Percentiles rank a stretch among this genome's conserved stretches.
These are phyloP conservation scores for Melipona bicolor DNA, from an alignment of 2,888 invertebrate genomes.

Conservation along the genomic window DNA sequence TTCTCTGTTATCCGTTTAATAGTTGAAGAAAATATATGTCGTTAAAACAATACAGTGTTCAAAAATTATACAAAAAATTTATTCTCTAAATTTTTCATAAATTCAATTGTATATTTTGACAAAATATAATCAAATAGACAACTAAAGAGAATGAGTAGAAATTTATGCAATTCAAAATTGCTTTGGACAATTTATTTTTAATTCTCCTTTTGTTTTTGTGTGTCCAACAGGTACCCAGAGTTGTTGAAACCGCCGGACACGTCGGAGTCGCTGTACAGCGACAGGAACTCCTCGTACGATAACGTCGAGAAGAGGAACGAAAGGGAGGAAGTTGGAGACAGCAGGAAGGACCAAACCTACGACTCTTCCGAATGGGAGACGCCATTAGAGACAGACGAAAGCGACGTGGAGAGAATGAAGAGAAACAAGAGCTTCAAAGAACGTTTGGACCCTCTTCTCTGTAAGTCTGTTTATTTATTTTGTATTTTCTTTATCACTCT, in stretches of 20 bases:
- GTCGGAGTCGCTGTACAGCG: constrained; percentile 80
- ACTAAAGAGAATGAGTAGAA: neutral
- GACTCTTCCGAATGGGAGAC: constrained; percentile 82
- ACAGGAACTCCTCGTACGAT: constrained; percentile 89
- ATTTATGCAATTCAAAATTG: neutral
- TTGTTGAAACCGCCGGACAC: constrained; percentile 86
- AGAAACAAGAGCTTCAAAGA: constrained; percentile 91
- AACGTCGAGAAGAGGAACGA: constrained; percentile 88
- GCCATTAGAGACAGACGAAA: constrained; percentile 85
- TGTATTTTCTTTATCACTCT: neutral
- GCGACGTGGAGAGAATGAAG: constrained; percentile 81
- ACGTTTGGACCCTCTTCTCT: constrained; percentile 90
- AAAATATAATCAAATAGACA: too few species aligned
- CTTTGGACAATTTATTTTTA: too few species aligned
- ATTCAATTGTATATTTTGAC: too few species aligned
- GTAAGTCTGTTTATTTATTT: constrained; percentile 83
- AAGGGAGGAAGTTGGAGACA: constrained; percentile 78
- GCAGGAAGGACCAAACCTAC: constrained; percentile 75
- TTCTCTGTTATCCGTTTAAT: too few species aligned
- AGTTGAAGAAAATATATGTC: too few species aligned
- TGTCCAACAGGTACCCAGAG: constrained; percentile 88
- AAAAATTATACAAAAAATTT: too few species aligned
- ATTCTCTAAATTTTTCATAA: too few species aligned
- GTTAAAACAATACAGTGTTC: too few species aligned
- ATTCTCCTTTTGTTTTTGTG: neutral